Percentiles rank a stretch among this genome's conserved stretches.
Conservation (phyloP, 2,797 vertebrate genomes). For the Anabacerthia variegaticeps region DNA sequence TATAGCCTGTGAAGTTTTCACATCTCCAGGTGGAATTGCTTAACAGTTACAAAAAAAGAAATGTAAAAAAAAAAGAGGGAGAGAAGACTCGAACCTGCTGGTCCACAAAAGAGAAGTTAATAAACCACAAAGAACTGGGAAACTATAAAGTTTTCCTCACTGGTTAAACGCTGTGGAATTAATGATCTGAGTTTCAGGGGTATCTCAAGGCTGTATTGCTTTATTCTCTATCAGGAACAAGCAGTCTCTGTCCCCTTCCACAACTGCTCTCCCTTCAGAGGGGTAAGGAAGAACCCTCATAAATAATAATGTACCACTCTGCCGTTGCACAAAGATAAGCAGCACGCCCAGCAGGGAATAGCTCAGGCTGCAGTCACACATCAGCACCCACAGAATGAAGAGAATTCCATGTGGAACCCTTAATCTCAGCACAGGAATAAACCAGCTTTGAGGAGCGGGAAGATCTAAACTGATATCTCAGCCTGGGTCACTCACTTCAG, state of each 20-base stretch:
- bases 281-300: not conserved
- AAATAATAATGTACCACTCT: not conserved
- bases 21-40: conserved; percentile 58
- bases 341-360: not conserved
- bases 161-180: not conserved
- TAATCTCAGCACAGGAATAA: not conserved
- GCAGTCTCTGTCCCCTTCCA: not conserved
- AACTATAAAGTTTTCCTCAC: not conserved
- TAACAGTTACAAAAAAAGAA: conserved; percentile 15
- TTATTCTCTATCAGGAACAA: not conserved
- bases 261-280: not conserved
- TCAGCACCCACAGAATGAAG: not conserved
- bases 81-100: conserved; percentile 3
- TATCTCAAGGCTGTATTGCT: not conserved
- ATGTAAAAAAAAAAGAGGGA: not conserved
- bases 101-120: not conserved
- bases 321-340: not conserved
- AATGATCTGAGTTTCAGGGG: not conserved
- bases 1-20: conserved; percentile 60
- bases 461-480: not conserved
- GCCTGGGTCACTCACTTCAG: not conserved
- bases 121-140: not conserved
- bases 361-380: not conserved
- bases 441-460: not conserved
- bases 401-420: not conserved